Evolutionary conservation across 2,797 vertebrate genomes (phyloP).

Genomic region (Muscicapa comitata): DNA sequence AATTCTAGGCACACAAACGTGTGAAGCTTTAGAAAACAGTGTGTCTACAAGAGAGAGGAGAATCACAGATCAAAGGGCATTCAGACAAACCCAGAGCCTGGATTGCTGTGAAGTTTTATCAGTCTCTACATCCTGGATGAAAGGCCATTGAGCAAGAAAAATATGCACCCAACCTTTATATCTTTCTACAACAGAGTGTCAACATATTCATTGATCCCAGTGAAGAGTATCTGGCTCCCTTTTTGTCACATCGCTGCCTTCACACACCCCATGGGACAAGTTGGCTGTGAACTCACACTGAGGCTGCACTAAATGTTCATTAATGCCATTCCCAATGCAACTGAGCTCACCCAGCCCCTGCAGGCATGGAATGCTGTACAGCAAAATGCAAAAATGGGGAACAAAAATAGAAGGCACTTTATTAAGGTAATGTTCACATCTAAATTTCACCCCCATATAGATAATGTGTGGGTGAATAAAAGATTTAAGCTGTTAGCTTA

Average conservation of each 20-base stretch:
- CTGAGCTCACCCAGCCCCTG: not conserved
- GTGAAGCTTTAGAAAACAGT: not conserved
- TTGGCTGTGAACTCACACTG: not conserved
- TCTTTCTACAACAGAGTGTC: not conserved
- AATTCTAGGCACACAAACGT: not conserved
- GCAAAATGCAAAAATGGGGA: not conserved
- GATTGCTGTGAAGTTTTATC: not conserved
- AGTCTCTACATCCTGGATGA: not conserved
- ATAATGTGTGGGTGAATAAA: conserved; percentile 23
- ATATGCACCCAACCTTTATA: not conserved
- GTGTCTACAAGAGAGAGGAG: not conserved
- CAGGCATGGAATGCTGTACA: not conserved
- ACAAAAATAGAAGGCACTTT: conserved; percentile 41
- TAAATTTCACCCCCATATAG: conserved; percentile 58
- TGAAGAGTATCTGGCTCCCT: not conserved
- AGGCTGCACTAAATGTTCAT: not conserved
- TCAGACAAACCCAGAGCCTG: not conserved
- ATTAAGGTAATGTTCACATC: conserved; percentile 52
- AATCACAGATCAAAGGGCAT: not conserved
- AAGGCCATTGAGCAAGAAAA: not conserved
- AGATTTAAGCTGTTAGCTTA: conserved; percentile 40
- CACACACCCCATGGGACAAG: not conserved
- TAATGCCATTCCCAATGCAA: not conserved
- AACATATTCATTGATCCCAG: not conserved
- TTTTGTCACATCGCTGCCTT: not conserved